These are phyloP conservation scores for Enteromius argenteus DNA, from an alignment of 2,797 vertebrate species.

Conservation along the genomic window DNA sequence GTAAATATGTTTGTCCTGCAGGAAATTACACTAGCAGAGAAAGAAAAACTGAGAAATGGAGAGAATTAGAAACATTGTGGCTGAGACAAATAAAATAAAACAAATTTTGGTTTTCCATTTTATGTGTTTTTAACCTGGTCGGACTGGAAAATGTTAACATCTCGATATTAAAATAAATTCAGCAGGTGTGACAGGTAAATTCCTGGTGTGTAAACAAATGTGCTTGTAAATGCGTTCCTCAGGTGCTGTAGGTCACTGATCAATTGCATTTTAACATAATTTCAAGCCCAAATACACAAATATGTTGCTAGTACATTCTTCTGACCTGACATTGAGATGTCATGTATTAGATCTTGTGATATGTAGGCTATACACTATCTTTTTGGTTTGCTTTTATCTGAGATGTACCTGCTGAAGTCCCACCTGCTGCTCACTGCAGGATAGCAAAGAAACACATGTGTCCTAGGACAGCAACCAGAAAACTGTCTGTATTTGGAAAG, in stretches of 20 bases:
- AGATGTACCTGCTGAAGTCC: slow-evolving; percentile 64
- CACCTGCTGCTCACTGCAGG: slow-evolving; percentile 67
- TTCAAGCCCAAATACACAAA: not conserved
- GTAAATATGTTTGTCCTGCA: slow-evolving; percentile 53
- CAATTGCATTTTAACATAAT: not conserved
- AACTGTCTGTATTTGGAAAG: slow-evolving; percentile 44
- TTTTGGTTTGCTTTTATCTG: slow-evolving; percentile 48
- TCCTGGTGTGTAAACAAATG: slow-evolving; percentile 12
- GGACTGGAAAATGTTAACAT: slow-evolving; percentile 26
- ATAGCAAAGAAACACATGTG: slow-evolving; percentile 49
- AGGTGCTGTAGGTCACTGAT: not conserved
- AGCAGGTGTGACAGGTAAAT: not conserved
- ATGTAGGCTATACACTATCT: slow-evolving; percentile 29
- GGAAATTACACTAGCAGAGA: slow-evolving; percentile 65
- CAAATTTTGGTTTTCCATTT: slow-evolving; percentile 16
- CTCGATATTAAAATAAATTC: not conserved
- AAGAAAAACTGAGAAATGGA: slow-evolving; percentile 48
- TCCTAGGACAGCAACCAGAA: slow-evolving; percentile 53
- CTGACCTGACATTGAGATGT: not conserved
- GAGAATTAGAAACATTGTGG: not conserved
- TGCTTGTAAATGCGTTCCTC: not conserved
- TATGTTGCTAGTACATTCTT: not conserved
- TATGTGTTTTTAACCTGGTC: not conserved
- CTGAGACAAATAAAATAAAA: slow-evolving; percentile 46
- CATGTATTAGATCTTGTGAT: not conserved